phyloP scores from a whole-genome alignment of 1,140 invertebrate genomes.

The Cylas formicarius region DNA sequence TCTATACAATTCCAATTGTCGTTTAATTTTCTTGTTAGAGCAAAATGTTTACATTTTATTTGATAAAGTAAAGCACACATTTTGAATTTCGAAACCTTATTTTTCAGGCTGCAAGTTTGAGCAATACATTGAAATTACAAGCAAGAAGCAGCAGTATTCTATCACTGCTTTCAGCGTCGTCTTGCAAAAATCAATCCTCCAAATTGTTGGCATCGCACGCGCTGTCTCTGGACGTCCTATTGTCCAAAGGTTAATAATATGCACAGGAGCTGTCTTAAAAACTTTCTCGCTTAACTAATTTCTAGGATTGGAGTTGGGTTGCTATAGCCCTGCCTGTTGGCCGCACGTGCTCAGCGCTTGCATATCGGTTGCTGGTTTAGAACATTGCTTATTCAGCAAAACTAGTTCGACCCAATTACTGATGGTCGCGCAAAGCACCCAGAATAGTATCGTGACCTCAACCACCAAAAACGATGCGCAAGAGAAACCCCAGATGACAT shows the following conservation, averaged over 20 bases:
- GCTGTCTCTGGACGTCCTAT: conserved; percentile 81
- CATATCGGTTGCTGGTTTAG: conserved; percentile 82
- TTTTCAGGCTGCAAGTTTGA: conserved; percentile 60
- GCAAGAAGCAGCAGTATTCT: conserved; percentile 77
- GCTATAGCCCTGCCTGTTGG: conserved; percentile 88
- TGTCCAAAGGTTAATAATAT: conserved; percentile 42
- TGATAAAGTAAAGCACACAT: background rate
- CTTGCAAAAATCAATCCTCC: conserved; percentile 60
- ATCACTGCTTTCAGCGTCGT: conserved; percentile 67
- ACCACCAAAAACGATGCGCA: conserved; percentile 35
- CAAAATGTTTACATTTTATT: too few species aligned
- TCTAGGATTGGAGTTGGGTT: conserved; percentile 80
- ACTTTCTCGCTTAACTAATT: conserved; percentile 26
- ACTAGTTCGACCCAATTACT: conserved; percentile 45
- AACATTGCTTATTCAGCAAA: conserved; percentile 77
- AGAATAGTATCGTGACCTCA: conserved; percentile 39
- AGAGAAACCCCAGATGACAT: conserved; percentile 46
- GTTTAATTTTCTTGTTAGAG: too few species aligned
- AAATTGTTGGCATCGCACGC: conserved; percentile 78
- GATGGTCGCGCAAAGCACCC: conserved; percentile 46
- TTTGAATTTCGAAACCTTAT: background rate
- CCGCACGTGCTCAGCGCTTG: conserved; percentile 86
- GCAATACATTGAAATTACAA: conserved; percentile 70
- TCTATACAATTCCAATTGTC: too few species aligned
- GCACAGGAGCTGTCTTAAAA: background rate